phyloP scores from a whole-genome alignment of 2,888 invertebrate genomes.

The Criorhina ranunculi region DNA sequence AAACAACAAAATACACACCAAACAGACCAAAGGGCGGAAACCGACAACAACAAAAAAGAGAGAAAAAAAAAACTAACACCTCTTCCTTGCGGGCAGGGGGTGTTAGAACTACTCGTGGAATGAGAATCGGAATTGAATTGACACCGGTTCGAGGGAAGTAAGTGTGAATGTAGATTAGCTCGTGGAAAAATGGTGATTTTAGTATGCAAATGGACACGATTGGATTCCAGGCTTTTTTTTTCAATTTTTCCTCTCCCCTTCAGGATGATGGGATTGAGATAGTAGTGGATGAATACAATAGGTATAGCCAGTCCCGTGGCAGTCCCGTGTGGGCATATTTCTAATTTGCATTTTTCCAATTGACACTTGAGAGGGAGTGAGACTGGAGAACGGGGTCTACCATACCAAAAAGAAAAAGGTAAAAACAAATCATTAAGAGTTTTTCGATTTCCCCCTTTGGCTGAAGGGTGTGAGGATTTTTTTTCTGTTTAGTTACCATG shows the following conservation, averaged over 20 bases:
- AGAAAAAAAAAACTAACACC: conserved; percentile 28
- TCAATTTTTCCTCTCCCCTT: conserved; percentile 58
- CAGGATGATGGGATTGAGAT: conserved; percentile 33
- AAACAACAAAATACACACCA: conserved; percentile 25
- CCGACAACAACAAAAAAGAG: conserved; percentile 14
- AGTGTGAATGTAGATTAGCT: conserved; percentile 76
- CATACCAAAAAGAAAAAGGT: conserved; percentile 41
- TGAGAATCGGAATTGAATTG: conserved; percentile 73
- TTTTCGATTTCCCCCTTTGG: conserved; percentile 64
- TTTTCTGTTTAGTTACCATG: conserved; percentile 65
- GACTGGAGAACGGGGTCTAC: conserved; percentile 12
- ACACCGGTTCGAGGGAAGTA: conserved; percentile 64
- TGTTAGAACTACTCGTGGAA: conserved; percentile 37
- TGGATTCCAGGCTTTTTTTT: conserved; percentile 62
- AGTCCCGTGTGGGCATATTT: conserved; percentile 72
- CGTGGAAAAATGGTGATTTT: conserved; percentile 76
- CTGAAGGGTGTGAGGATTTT: conserved; percentile 10
- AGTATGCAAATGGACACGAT: conserved; percentile 77
- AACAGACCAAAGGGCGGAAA: conserved; percentile 18
- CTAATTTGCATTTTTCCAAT: conserved; percentile 77
- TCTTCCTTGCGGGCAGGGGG: background rate
- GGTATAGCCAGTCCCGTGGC: conserved; percentile 11
- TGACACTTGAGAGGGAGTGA: conserved; percentile 61
- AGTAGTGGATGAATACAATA: conserved; percentile 60
- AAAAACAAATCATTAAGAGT: conserved; percentile 73